Conservation (phyloP, 35 echinoderm and acorn worm genomes). For the Strongylocentrotus purpuratus region DNA sequence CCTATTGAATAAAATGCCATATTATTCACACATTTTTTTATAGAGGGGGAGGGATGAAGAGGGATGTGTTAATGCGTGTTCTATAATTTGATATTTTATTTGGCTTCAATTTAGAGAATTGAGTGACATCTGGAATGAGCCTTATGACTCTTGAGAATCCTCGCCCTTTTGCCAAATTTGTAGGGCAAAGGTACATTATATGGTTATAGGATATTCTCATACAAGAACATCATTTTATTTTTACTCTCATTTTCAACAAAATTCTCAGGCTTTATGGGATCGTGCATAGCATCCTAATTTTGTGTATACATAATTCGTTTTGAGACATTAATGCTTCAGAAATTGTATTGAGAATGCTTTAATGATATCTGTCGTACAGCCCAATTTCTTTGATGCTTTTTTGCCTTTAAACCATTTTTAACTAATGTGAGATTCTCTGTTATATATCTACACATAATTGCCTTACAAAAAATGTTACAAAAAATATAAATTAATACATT, state of each 20-base stretch:
- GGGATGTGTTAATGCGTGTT: neutral
- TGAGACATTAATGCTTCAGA: too few relatives aligned
- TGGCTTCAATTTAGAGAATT: neutral
- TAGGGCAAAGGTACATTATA: neutral
- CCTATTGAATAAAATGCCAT: neutral
- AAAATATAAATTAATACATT: too few relatives aligned
- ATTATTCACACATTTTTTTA: neutral
- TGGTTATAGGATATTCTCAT: neutral
- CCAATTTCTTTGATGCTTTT: too few relatives aligned
- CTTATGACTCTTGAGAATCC: neutral
- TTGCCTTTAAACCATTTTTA: too few relatives aligned
- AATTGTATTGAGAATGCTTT: too few relatives aligned
- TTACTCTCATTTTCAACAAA: neutral
- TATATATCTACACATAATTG: too few relatives aligned
- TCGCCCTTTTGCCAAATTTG: neutral
- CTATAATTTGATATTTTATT: neutral
- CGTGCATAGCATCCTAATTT: too few relatives aligned
- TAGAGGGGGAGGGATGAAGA: neutral
- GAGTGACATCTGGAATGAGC: neutral
- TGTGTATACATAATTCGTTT: too few relatives aligned
- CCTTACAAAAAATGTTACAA: too few relatives aligned
- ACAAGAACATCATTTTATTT: neutral
- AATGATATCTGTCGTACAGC: too few relatives aligned
- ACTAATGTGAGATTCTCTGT: too few relatives aligned
- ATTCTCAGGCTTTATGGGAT: too few relatives aligned